Evolutionary conservation across 2,888 invertebrate genomes (phyloP), one percentile per base, ranked within the genome.

Genomic region (Dryobota labecula): DNA sequence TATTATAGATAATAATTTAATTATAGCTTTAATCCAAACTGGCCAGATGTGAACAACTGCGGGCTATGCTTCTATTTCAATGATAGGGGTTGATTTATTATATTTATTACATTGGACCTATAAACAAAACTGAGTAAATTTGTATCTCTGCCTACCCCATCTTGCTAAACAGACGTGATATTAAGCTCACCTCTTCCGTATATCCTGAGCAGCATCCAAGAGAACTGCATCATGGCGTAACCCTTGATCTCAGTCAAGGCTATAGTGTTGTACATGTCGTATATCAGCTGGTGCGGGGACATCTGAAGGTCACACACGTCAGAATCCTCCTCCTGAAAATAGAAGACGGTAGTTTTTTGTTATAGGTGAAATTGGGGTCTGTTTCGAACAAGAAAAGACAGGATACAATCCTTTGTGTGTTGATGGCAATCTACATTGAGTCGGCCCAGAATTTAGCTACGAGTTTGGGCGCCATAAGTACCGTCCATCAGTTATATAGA

Each of bases 181-280:
- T 51, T 33, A 41, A 1, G 11, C 58, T 90, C 94, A 98, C 98
- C 98, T 96, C 97, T 97, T 66, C 97, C 97, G 80, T 98, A 98
- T 56, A 98, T 96, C 87, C 97, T 97, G 60, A 98, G 95, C 78
- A 98, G 95, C 97, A 98, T 98, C 97, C 98, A 98, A 0, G 98
- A 98, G 94, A 98, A 98, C 91, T 98, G 98, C 96, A 98, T 97
- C 98, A 98, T 98, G 45, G 97, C 97, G 92, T 98, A 98, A 2
- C 98, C 98, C 93, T 98, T 98, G 85, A 98, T 96, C 96, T 98
- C 98, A 0, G 98, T 97, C 47, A 98, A 93, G 0, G 98, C 97
- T 74, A 98, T 97, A 1, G 98, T 97, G 87, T 97, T 97, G 94
- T 98, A 98, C 82, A 98, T 96, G 90, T 98, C 98, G 90, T 97